Evolutionary conservation across 1,140 invertebrate genomes (phyloP).

Genomic region (Drosophila oshimai): DNA sequence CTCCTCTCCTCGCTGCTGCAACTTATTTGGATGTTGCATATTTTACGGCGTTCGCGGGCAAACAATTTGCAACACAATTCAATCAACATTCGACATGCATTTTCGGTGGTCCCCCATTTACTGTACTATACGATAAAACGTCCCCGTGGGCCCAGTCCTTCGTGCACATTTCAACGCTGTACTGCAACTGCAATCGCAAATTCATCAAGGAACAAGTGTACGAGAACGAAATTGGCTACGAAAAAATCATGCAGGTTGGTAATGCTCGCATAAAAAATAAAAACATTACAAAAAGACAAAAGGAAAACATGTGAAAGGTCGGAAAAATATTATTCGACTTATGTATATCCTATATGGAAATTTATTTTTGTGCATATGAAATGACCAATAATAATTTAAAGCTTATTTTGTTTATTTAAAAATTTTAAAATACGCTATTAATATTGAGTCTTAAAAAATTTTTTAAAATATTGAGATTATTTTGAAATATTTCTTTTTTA

Average conservation of each 20-base stretch:
- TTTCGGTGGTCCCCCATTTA: background rate
- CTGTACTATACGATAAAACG: no score
- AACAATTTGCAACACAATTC: constrained; percentile 79
- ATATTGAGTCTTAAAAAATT: no score
- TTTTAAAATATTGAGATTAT: no score
- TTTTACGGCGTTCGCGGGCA: constrained; percentile 60
- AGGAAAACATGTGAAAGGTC: background rate
- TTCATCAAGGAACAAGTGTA: constrained; percentile 85
- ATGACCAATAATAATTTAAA: no score
- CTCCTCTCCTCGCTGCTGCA: background rate
- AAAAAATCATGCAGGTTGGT: constrained; percentile 83
- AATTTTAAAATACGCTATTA: no score
- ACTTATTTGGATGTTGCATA: constrained; percentile 50
- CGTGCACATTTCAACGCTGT: constrained; percentile 87
- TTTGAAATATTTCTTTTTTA: no score
- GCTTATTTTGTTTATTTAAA: no score
- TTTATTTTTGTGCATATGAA: no score
- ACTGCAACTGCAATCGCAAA: constrained; percentile 85
- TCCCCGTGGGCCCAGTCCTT: constrained; percentile 82
- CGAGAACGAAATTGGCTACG: constrained; percentile 83
- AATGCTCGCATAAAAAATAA: constrained; percentile 15
- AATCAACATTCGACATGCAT: constrained; percentile 73
- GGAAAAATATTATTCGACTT: background rate
- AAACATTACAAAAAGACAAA: background rate
- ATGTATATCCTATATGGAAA: background rate